Base-by-base conservation (phyloP, 2,113 vertebrate species). In the Elachura formosa region DNA sequence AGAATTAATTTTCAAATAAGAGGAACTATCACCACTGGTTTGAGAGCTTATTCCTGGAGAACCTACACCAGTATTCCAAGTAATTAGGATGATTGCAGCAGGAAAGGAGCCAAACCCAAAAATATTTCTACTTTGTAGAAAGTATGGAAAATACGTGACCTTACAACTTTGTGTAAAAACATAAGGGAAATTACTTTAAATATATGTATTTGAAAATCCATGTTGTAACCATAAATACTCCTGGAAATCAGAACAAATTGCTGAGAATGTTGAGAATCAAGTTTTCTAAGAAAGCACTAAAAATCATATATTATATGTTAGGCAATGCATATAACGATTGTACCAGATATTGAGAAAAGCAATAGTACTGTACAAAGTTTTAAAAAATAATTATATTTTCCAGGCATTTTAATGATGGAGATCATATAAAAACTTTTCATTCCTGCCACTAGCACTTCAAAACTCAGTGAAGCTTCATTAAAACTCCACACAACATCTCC, bases 401-500 rank as follows among this genome's bases (percentile, higher is more conserved):
- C 46, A 51, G 59, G n/a, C 8, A 80, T 55, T 74, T 91, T 55
- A 62, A 20, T 54, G 38, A 63, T 16, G 31, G 18, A 72, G 6
- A 28, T 31, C 17, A 72, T 5, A 71, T 5, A 7, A 73, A 63
- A 36, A 5, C 31, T 40, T 71, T 63, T 48, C 1, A 4, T 41
- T 82, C 51, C 43, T 71, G 9, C 28, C 36, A 11, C 17, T 48
- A 40, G 19, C 61, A 34, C 36, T 74, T 67, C n/a, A 18, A 48
- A 62, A 62, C 25, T 1, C 28, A 69, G 22, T 6, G 36, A 68
- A 40, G 54, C 34, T 46, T 61, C 72, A 58, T 45, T 59, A 81
- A 91, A 92, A 46, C 36, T 67, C 17, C 4, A 78, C 85, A 77
- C 73, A 81, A 45, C 96, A 97, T 96, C 97, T 97, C 97, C 97